phyloP scores from a whole-genome alignment of 2,888 invertebrate species.

The Pseudanteris insignis region DNA sequence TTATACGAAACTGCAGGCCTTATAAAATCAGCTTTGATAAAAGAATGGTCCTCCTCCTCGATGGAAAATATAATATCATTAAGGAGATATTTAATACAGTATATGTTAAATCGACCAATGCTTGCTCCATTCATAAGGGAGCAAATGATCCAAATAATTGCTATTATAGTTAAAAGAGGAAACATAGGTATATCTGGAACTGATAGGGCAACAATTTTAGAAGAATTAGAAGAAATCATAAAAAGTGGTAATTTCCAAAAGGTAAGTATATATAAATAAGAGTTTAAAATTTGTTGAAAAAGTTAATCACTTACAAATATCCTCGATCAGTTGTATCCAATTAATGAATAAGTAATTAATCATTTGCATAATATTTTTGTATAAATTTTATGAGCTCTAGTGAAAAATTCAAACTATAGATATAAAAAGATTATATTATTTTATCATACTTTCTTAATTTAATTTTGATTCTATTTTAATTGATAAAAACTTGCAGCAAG shows the following conservation, averaged over 20 bases:
- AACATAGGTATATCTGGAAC: slow-evolving; percentile 79
- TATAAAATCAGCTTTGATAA: slow-evolving; percentile 81
- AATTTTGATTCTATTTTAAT: too few relatives aligned
- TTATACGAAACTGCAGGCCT: slow-evolving; percentile 88
- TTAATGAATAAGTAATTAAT: too few relatives aligned
- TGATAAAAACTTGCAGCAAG: slow-evolving; percentile 78
- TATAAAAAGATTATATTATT: neutral
- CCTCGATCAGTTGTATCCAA: too few relatives aligned
- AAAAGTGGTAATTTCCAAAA: slow-evolving; percentile 73
- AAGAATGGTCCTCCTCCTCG: slow-evolving; percentile 83
- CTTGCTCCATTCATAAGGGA: slow-evolving; percentile 82
- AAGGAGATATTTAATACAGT: slow-evolving; percentile 81
- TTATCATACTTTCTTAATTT: neutral
- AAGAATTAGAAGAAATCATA: slow-evolving; percentile 81
- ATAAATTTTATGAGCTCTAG: too few relatives aligned
- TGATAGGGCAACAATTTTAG: slow-evolving; percentile 75
- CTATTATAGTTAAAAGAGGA: slow-evolving; percentile 86
- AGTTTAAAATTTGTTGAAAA: too few relatives aligned
- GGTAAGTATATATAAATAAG: too few relatives aligned
- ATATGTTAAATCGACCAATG: slow-evolving; percentile 74
- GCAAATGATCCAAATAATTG: slow-evolving; percentile 78
- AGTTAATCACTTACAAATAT: too few relatives aligned
- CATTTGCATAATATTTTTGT: too few relatives aligned
- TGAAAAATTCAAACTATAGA: too few relatives aligned
- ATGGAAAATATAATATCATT: slow-evolving; percentile 76